Evolutionary conservation across 2,888 invertebrate species (phyloP), one percentile per base, ranked within the genome.

Genomic region (Agonopterix arenella): DNA sequence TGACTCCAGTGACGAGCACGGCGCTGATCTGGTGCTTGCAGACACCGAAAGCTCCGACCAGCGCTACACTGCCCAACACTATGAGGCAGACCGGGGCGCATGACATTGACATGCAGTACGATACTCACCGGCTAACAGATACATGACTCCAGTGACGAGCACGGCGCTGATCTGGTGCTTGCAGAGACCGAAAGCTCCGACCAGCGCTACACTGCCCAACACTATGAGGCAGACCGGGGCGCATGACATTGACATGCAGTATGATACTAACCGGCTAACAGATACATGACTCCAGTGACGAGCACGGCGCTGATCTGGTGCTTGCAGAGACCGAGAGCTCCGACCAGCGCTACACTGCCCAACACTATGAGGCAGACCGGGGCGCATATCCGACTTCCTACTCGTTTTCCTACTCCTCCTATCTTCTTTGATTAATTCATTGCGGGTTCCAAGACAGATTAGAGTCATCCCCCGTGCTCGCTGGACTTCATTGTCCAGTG

Each of bases 111-210:
- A 18, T 18, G 18, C 18, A 18, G 18, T 18, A 18, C 18, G 45
- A 13, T 37, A 60, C 88, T 86, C 79, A 97, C 97, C 97, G 77
- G 97, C 97, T 73, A 97, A 84, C 51, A 97, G 90, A 80, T 97
- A 98, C 94, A 98, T 96, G 48, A 98, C 97, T 10, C 97, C 97
- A 0, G 98, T 97, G 43, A 98, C 94, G 51, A 98, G 92, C 38
- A 97, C 97, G 2, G 97, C 97, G 67, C 97, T 97, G 71, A 97
- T 97, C 86, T 97, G 97, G 69, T 96, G 95, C 77, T 96, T 94
- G 73, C 96, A 93, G 18, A 98, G 92, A 4, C 97, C 97, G 74
- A 98, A 96, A 45, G 94, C 92, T 13, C 97, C 97, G 2, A 97
- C 95, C 51, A 97, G 85, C 4, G 96, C 95, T 0, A 97, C 96